phyloP scores from a whole-genome alignment of 2,113 vertebrate species.

The Panthera tigris region DNA sequence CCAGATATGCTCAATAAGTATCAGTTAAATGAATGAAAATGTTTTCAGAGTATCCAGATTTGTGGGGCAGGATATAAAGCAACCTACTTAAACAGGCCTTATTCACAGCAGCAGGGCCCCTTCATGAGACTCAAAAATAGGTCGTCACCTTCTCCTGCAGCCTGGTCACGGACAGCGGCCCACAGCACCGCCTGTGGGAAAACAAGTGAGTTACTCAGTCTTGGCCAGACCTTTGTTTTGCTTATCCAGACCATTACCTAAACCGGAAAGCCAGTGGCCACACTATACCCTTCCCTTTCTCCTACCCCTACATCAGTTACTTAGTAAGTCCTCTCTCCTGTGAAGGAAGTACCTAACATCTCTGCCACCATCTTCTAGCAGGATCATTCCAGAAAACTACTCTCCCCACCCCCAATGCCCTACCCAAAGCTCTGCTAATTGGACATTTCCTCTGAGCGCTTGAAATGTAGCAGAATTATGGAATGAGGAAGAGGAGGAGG shows the following conservation, averaged over 20 bases:
- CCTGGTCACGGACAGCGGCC: background rate
- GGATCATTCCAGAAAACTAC: background rate
- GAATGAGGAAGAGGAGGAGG: background rate
- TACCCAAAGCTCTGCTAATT: background rate
- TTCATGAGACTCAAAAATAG: conserved; percentile 51
- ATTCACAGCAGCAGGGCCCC: background rate
- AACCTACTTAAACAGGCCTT: conserved; percentile 33
- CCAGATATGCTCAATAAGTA: background rate
- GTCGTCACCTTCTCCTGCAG: background rate
- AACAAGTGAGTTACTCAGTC: background rate
- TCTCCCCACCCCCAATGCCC: background rate
- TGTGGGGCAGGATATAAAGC: background rate
- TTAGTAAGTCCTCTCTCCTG: background rate
- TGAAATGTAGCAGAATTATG: background rate
- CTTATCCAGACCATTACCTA: background rate
- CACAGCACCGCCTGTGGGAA: background rate
- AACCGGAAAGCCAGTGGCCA: background rate
- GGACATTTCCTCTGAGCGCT: background rate
- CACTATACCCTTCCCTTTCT: background rate
- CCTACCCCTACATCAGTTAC: background rate
- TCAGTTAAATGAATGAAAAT: background rate
- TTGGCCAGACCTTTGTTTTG: background rate
- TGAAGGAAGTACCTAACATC: background rate
- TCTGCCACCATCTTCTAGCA: background rate
- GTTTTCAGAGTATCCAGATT: background rate